Evolutionary conservation across 2,888 invertebrate species (phyloP).

Genomic region (Hesperia comma): DNA sequence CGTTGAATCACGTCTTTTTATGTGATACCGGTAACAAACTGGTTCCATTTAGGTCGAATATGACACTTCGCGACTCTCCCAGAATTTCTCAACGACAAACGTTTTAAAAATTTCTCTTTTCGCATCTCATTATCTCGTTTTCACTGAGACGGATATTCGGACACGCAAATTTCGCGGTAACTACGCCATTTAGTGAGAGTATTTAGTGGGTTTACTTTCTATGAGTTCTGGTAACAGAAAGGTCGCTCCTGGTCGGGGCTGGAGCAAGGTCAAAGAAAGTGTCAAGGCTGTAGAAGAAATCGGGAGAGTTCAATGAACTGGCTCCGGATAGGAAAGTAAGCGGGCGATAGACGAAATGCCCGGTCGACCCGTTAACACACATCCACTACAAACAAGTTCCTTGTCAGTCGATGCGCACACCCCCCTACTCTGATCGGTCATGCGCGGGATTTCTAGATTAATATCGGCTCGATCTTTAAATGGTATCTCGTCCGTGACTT

Average conservation of each 20-base stretch:
- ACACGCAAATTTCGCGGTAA: slow-evolving; percentile 70
- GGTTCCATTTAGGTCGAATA: slow-evolving; percentile 76
- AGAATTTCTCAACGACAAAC: slow-evolving; percentile 78
- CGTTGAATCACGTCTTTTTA: slow-evolving; percentile 50
- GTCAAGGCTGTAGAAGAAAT: slow-evolving; percentile 83
- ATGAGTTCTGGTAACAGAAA: slow-evolving; percentile 56
- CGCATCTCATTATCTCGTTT: slow-evolving; percentile 81
- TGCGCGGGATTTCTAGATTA: slow-evolving; percentile 55
- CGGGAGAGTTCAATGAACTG: slow-evolving; percentile 75
- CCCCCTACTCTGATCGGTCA: slow-evolving; percentile 45
- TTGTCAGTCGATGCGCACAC: slow-evolving; percentile 52
- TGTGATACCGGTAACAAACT: slow-evolving; percentile 66
- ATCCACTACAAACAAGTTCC: slow-evolving; percentile 71
- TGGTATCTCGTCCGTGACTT: slow-evolving; percentile 47
- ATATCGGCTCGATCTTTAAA: slow-evolving; percentile 50
- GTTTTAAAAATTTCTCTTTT: slow-evolving; percentile 82
- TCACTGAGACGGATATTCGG: slow-evolving; percentile 71
- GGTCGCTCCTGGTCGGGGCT: slow-evolving; percentile 62
- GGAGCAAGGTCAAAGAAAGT: slow-evolving; percentile 80
- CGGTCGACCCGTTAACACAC: slow-evolving; percentile 79
- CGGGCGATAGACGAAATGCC: slow-evolving; percentile 56
- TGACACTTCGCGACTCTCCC: slow-evolving; percentile 75
- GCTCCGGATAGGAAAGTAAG: slow-evolving; percentile 77
- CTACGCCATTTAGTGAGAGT: slow-evolving; percentile 77
- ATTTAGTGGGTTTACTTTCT: slow-evolving; percentile 75